phyloP scores from a whole-genome alignment of 2,888 invertebrate species.

The Cataglyphis cursor region DNA sequence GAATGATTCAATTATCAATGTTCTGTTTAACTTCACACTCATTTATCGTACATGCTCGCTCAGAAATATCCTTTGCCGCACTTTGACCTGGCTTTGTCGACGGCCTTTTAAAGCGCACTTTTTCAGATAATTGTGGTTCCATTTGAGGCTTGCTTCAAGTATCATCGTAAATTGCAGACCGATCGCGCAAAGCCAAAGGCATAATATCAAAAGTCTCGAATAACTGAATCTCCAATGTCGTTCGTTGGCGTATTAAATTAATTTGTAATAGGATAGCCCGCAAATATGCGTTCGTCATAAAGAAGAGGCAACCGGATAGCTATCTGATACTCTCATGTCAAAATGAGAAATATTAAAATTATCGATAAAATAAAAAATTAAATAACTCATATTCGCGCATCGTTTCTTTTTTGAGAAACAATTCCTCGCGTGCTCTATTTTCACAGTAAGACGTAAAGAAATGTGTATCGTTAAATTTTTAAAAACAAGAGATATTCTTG shows the following conservation, averaged over 20 bases:
- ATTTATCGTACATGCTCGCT: slow-evolving; percentile 11
- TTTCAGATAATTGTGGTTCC: slow-evolving; percentile 49
- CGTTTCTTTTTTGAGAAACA: neutral
- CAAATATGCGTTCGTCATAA: slow-evolving; percentile 24
- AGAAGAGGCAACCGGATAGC: slow-evolving; percentile 19
- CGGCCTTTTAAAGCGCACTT: slow-evolving; percentile 47
- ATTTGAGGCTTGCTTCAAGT: slow-evolving; percentile 47
- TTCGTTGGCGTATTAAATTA: slow-evolving; percentile 49
- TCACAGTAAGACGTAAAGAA: neutral
- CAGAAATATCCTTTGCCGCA: slow-evolving; percentile 26
- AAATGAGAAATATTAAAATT: slow-evolving; percentile 30
- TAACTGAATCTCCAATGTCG: slow-evolving; percentile 26
- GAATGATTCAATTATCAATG: neutral
- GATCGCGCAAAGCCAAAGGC: slow-evolving; percentile 34
- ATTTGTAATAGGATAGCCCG: slow-evolving; percentile 44
- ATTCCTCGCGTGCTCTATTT: neutral
- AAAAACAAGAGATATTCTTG: neutral
- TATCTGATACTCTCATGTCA: neutral
- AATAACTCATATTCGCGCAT: neutral
- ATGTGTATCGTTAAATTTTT: neutral
- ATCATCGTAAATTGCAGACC: slow-evolving; percentile 44
- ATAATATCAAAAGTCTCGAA: slow-evolving; percentile 50
- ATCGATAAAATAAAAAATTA: neutral
- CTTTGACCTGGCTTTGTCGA: slow-evolving; percentile 12
- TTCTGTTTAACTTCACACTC: slow-evolving; percentile 31